Evolutionary conservation across 2,113 vertebrate species (phyloP).

Genomic region (Lota lota): DNA sequence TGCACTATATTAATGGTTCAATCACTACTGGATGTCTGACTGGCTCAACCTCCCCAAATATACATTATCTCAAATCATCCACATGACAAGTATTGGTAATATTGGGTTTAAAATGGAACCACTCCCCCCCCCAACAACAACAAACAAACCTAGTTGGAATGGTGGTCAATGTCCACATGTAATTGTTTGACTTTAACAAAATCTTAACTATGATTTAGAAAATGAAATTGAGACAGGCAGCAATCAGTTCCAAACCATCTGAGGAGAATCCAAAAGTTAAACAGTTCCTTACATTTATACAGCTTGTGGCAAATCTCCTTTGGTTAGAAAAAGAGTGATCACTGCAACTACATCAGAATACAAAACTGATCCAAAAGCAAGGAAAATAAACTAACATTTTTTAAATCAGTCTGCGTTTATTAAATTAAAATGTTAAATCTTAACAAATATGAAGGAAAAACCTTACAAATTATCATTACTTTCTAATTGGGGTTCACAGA

Average conservation of each 20-base stretch:
- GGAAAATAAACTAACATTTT: constrained; percentile 13
- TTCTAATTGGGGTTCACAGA: constrained; percentile 74
- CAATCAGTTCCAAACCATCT: no score
- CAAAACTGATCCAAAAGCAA: neutral
- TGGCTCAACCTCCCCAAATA: neutral
- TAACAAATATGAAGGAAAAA: constrained; percentile 49
- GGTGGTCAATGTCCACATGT: no score
- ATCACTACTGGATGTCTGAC: no score
- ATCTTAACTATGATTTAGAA: no score
- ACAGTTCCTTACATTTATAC: no score
- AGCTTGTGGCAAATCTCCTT: neutral
- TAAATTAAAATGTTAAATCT: constrained; percentile 73
- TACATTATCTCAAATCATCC: neutral
- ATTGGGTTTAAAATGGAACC: neutral
- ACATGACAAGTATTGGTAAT: neutral
- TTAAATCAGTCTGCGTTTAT: constrained; percentile 75
- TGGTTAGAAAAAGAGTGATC: neutral
- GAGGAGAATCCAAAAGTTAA: no score
- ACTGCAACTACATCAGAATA: neutral
- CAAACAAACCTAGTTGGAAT: no score
- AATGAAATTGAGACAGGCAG: no score
- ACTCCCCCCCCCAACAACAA: neutral
- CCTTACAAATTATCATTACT: constrained; percentile 63
- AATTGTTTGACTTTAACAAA: no score
- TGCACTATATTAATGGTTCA: no score